phyloP scores from a whole-genome alignment of 1,140 invertebrate species.

The Chironomus tepperi region DNA sequence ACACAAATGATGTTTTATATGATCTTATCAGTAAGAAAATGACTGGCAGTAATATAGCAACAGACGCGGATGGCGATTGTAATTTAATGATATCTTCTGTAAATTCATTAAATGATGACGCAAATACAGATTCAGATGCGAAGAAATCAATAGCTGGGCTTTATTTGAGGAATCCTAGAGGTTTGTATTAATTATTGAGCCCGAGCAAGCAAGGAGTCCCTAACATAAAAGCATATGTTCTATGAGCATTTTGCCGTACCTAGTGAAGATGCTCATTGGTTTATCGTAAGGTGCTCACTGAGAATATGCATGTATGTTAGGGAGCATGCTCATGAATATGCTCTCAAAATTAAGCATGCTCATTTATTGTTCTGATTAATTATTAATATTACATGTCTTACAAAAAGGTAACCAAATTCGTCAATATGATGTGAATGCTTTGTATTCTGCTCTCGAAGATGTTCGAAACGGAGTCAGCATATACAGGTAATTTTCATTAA shows the following conservation, averaged over 20 bases:
- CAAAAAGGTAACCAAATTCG: conserved; percentile 25
- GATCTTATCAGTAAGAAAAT: neutral
- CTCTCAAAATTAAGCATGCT: too few relatives aligned
- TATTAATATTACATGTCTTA: neutral
- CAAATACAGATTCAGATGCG: neutral
- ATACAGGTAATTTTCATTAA: too few relatives aligned
- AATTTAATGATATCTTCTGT: neutral
- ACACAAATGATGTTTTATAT: neutral
- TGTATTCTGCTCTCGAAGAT: conserved; percentile 42
- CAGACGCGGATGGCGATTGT: neutral
- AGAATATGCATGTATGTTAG: too few relatives aligned
- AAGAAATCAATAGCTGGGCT: neutral
- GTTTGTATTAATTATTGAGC: neutral
- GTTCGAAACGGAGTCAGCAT: conserved; percentile 46
- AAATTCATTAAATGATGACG: neutral
- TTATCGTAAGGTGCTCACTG: too few relatives aligned
- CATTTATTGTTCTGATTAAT: too few relatives aligned
- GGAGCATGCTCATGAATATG: too few relatives aligned
- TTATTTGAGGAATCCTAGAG: conserved; percentile 4
- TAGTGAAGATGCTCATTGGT: too few relatives aligned
- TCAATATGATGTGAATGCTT: conserved; percentile 25
- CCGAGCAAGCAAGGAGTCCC: too few relatives aligned
- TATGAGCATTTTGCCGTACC: too few relatives aligned
- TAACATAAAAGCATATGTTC: too few relatives aligned
- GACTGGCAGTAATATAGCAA: neutral